Base-by-base conservation (phyloP, 1,140 invertebrate species). In the Littorina saxatilis region DNA sequence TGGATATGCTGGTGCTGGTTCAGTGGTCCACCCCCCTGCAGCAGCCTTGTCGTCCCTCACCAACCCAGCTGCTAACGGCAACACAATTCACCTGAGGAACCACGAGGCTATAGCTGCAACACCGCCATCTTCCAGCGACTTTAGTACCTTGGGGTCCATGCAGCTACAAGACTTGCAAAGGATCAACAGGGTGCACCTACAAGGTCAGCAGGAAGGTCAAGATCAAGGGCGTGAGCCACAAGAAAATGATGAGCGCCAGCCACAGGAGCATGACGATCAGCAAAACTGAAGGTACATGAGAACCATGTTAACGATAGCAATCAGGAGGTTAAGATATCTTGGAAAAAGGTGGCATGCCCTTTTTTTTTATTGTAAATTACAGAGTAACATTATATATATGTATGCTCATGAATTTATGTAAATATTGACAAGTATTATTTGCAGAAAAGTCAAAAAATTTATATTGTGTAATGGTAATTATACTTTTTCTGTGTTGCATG, bases 251-350 rank as follows among this genome's bases (percentile, higher is more conserved):
- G 66, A 68, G 66, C 66, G 66, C 32, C 32, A 23, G 35, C 63
- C 66, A 13, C 66, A 68, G 66, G 66, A 68, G 23, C 66, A 68
- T 23, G 66, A 68, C 13, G 66, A 68, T 66, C 61, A 66, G 61
- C 7, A 35, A 66, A 23, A 23, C n/a, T 29, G 61, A 66, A 23
- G 32, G 23, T 11, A 35, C n/a, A 23, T 29, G 61, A 66, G 23
- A 66, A 35, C 5, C n/a, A n/a, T n/a, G n/a, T n/a, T n/a, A n/a
- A n/a, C n/a, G n/a, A n/a, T n/a, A n/a, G n/a, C n/a, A n/a, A n/a
- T n/a, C n/a, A n/a, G n/a, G n/a, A n/a, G n/a, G n/a, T n/a, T n/a
- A n/a, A n/a, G n/a, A n/a, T n/a, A n/a, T n/a, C n/a, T n/a, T n/a
- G n/a, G n/a, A n/a, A n/a, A n/a, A n/a, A n/a, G n/a, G n/a, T n/a